These are phyloP conservation scores for Furnarius figulus DNA, from an alignment of 2,113 vertebrate genomes.

Conservation along the genomic window DNA sequence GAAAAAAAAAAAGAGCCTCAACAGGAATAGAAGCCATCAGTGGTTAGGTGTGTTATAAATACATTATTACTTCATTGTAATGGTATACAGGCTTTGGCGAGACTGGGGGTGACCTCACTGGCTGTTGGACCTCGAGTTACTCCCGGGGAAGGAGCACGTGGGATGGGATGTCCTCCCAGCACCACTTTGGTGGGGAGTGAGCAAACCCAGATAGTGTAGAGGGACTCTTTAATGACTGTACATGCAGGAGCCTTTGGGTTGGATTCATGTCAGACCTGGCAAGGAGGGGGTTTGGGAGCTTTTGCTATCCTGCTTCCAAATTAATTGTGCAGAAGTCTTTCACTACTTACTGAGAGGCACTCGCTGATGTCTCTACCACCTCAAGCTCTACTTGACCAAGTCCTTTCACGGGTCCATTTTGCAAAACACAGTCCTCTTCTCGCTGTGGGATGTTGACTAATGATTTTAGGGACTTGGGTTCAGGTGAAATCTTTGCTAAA, in stretches of 20 bases:
- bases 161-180: conserved; percentile 35
- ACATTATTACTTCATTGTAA: conserved; percentile 83
- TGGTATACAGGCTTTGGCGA: conserved; percentile 75
- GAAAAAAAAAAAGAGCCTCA: not conserved
- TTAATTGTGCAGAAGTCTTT: not conserved
- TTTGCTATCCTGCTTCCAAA: not conserved
- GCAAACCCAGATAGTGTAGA: not conserved
- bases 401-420: not conserved
- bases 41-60: conserved; percentile 81
- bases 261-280: not conserved
- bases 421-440: not conserved
- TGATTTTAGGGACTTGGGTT: not conserved
- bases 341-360: not conserved
- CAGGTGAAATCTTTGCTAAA: not conserved
- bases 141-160: not conserved
- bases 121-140: conserved; percentile 60
- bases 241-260: not conserved
- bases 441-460: not conserved
- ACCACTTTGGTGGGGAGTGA: not conserved
- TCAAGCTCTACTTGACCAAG: not conserved
- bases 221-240: not conserved
- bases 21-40: conserved; percentile 75
- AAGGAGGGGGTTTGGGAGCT: not conserved
- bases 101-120: conserved; percentile 77
- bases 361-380: not conserved